Conservation (phyloP, 2,113 vertebrate genomes). For the Theristicus caerulescens region DNA sequence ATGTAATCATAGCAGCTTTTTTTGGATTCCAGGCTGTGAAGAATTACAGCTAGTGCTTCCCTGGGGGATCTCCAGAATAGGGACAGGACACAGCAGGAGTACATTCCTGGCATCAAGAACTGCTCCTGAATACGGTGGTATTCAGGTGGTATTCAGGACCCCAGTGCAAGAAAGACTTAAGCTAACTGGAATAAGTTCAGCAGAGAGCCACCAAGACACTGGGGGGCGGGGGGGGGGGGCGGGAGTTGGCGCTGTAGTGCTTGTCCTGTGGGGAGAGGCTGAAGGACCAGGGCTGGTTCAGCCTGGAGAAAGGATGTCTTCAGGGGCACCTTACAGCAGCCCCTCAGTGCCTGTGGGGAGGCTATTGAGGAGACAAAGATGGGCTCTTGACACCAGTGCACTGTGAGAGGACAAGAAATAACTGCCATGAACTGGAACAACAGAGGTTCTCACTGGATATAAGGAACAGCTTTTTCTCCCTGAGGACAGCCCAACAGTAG, state of each 20-base stretch:
- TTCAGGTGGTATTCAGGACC: background rate
- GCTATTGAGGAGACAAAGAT: background rate
- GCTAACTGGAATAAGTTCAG: background rate
- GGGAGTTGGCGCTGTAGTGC: no score
- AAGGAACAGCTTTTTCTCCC: background rate
- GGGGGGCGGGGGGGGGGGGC: no score
- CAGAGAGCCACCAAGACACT: background rate
- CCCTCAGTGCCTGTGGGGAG: background rate
- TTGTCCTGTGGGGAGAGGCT: no score
- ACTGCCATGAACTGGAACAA: background rate
- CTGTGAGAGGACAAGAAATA: background rate
- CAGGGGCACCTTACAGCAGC: background rate
- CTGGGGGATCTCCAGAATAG: background rate
- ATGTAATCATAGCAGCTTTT: fast-evolving
- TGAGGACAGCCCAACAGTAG: background rate
- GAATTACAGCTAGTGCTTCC: no score
- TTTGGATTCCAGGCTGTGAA: background rate
- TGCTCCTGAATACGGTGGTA: background rate
- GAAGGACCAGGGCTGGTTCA: no score
- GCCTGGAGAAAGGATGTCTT: no score
- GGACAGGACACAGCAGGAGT: background rate
- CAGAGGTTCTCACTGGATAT: background rate
- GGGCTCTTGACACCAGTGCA: background rate
- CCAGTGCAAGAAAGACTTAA: background rate
- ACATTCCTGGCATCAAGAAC: background rate